phyloP scores from a whole-genome alignment of 1,140 invertebrate species.

The Spodoptera frugiperda region DNA sequence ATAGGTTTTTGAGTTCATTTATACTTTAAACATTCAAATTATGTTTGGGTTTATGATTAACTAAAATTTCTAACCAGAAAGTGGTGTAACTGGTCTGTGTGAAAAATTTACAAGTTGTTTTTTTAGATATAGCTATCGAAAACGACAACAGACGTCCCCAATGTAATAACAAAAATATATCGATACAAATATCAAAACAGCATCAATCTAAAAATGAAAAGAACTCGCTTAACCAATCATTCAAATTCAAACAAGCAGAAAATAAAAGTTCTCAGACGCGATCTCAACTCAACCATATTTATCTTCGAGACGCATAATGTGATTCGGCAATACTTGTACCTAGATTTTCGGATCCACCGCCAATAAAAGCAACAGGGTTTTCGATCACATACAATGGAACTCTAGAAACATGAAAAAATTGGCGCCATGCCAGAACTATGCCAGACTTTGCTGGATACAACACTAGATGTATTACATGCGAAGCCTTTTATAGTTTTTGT shows the following conservation, averaged over 20 bases:
- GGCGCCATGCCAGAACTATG: slow-evolving; percentile 48
- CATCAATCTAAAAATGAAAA: not conserved
- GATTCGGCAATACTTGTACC: slow-evolving; percentile 17
- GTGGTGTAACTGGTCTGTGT: too few relatives aligned
- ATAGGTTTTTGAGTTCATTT: not conserved
- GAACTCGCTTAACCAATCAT: not conserved
- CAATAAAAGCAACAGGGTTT: slow-evolving; percentile 47
- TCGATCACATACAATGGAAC: slow-evolving; percentile 42
- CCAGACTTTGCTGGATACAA: slow-evolving; percentile 43
- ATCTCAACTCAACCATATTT: not conserved
- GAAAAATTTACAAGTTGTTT: too few relatives aligned
- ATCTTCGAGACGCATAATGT: slow-evolving; percentile 10
- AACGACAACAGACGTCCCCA: too few relatives aligned
- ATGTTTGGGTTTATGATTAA: too few relatives aligned
- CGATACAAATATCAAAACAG: not conserved
- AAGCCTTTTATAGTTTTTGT: slow-evolving; percentile 68
- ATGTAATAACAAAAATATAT: too few relatives aligned
- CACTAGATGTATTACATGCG: slow-evolving; percentile 60
- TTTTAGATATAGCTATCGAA: too few relatives aligned
- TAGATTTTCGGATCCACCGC: slow-evolving; percentile 8
- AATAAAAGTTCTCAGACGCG: not conserved
- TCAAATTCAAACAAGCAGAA: slow-evolving; percentile 13
- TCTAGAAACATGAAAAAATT: slow-evolving; percentile 51
- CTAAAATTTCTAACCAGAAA: too few relatives aligned
- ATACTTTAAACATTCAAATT: too few relatives aligned